These are phyloP conservation scores for Gymnoscelis rufifasciata DNA, from an alignment of 2,888 invertebrate genomes.

Conservation along the genomic window DNA sequence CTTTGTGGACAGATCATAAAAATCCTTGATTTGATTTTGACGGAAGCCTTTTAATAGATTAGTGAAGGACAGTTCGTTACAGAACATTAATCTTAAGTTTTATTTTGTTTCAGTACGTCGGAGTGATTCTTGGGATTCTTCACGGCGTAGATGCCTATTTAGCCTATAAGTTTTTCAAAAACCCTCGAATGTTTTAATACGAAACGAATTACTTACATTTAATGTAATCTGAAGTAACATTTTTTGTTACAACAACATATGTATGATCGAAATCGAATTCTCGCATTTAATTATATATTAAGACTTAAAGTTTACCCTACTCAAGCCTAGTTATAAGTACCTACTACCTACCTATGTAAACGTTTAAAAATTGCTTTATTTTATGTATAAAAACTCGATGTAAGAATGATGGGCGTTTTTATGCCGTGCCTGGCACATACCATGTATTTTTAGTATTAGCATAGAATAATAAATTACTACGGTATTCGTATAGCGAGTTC, in stretches of 20 bases:
- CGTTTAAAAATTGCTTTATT: background rate
- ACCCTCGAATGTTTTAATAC: constrained; percentile 26
- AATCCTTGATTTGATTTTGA: no score
- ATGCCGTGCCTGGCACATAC: constrained; percentile 3
- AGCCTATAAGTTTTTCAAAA: constrained; percentile 83
- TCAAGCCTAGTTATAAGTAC: no score
- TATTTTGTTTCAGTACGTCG: constrained; percentile 83
- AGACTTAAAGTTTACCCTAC: no score
- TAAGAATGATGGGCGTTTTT: constrained; percentile 1
- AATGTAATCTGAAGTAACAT: no score
- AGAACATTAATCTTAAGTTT: background rate
- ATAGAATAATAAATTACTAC: no score
- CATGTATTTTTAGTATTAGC: no score
- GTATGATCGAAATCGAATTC: background rate
- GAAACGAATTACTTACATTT: no score
- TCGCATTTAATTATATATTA: background rate
- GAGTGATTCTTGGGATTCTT: constrained; percentile 85
- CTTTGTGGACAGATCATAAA: no score
- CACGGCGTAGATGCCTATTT: constrained; percentile 89
- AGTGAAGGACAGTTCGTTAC: no score
- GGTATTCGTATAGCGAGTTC: background rate
- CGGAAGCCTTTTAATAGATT: no score
- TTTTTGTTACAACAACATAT: no score
- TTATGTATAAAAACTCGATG: constrained; percentile 1
- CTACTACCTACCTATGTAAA: no score